These are phyloP conservation scores for Pelvicachromis taeniatus DNA, from an alignment of 2,113 vertebrate species.

Conservation along the genomic window DNA sequence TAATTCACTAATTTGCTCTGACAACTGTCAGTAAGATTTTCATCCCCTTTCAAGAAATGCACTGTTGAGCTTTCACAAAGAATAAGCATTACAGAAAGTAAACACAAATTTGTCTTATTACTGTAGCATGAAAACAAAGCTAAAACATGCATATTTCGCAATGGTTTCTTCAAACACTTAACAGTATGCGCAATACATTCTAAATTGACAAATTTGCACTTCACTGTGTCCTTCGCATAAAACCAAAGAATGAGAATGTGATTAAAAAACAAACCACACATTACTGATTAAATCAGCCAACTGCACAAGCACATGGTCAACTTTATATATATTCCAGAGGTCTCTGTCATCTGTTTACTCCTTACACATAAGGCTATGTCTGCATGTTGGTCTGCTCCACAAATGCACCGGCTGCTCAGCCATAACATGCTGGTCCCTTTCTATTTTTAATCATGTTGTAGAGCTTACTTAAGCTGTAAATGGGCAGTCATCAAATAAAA, in stretches of 20 bases:
- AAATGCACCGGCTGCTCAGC: not conserved
- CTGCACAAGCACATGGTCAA: not conserved
- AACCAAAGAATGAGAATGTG: not conserved
- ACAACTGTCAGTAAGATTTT: not conserved
- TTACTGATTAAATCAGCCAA: not conserved
- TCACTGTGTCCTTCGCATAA: not conserved
- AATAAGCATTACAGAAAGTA: not conserved
- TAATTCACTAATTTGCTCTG: not conserved
- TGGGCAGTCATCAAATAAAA: conserved; percentile 26
- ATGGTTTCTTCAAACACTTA: conserved; percentile 17
- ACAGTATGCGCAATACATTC: not conserved
- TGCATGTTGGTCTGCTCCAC: not conserved
- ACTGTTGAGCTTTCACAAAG: not conserved
- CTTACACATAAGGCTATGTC: not conserved
- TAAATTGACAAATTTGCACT: not conserved
- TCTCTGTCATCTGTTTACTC: not conserved
- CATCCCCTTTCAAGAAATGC: not conserved
- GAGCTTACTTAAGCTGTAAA: not conserved
- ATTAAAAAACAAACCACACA: not conserved
- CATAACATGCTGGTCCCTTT: not conserved
- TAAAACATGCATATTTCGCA: not conserved
- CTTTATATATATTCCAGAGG: not conserved
- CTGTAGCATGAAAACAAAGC: not conserved
- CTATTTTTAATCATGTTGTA: conserved; percentile 18
- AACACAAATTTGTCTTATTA: not conserved